These are phyloP conservation scores for Sebastes aleutianus DNA, from an alignment of 2,797 vertebrate species.

Conservation along the genomic window DNA sequence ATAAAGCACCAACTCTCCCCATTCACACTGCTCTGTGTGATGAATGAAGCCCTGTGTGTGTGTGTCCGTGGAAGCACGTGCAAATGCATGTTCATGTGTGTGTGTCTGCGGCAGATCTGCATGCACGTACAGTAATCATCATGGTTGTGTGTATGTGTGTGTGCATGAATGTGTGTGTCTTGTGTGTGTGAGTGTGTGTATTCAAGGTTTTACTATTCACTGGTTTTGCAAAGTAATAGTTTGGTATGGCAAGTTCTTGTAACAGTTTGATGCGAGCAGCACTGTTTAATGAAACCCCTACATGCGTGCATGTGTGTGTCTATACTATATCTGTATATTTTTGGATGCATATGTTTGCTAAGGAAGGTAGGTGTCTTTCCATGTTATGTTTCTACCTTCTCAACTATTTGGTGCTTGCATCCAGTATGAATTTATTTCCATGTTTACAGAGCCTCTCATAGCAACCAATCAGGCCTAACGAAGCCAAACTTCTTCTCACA, in stretches of 20 bases:
- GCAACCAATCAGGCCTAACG: not conserved
- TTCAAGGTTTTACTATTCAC: not conserved
- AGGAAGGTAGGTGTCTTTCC: not conserved
- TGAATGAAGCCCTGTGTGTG: conserved; percentile 55
- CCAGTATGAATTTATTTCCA: not conserved
- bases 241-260: not conserved
- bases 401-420: not conserved
- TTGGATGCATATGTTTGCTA: not conserved
- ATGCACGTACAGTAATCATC: conserved; percentile 6
- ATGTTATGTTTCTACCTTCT: not conserved
- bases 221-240: not conserved
- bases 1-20: conserved; percentile 22
- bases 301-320: not conserved
- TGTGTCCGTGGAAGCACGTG: conserved; percentile 6
- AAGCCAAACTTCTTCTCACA: not conserved
- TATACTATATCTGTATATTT: not conserved
- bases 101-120: not conserved
- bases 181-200: not conserved
- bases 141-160: not conserved
- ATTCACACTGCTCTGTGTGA: conserved; percentile 22
- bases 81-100: conserved; percentile 15
- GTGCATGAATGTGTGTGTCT: not conserved
- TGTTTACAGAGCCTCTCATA: conserved; percentile 18
- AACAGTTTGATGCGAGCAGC: not conserved
- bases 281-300: not conserved